Evolutionary conservation across 2,797 vertebrate genomes (phyloP).

Genomic region (Pachyuromys duprasi): DNA sequence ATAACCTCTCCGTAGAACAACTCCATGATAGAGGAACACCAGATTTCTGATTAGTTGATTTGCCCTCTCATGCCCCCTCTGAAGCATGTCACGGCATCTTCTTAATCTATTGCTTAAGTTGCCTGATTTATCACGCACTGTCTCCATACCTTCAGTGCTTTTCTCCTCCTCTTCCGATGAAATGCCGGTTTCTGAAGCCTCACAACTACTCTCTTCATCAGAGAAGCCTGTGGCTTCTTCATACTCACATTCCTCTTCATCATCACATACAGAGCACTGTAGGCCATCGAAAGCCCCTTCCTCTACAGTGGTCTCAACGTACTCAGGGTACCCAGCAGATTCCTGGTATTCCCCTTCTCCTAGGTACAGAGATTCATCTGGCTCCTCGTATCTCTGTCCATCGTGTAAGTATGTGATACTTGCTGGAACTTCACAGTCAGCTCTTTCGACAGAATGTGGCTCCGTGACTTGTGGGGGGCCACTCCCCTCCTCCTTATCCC

Average conservation of each 20-base stretch:
- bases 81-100: background rate
- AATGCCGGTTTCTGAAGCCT: conserved; percentile 31
- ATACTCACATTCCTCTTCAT: background rate
- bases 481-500: background rate
- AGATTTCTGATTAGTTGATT: background rate
- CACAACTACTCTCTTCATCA: background rate
- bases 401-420: conserved; percentile 39
- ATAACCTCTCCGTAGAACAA: background rate
- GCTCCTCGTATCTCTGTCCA: conserved; percentile 53
- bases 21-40: background rate
- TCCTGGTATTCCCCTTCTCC: conserved; percentile 39
- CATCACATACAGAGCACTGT: background rate
- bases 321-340: background rate
- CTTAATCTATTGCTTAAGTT: background rate
- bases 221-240: background rate
- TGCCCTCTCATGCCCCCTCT: background rate
- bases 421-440: background rate
- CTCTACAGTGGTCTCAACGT: background rate
- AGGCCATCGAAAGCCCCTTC: background rate
- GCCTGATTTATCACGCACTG: background rate
- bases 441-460: background rate
- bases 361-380: conserved; percentile 69
- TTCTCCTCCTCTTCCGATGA: conserved; percentile 62
- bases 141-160: conserved; percentile 66
- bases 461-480: background rate